Evolutionary conservation across 2,113 vertebrate species (phyloP).

Genomic region (Oreotrochilus melanogaster): DNA sequence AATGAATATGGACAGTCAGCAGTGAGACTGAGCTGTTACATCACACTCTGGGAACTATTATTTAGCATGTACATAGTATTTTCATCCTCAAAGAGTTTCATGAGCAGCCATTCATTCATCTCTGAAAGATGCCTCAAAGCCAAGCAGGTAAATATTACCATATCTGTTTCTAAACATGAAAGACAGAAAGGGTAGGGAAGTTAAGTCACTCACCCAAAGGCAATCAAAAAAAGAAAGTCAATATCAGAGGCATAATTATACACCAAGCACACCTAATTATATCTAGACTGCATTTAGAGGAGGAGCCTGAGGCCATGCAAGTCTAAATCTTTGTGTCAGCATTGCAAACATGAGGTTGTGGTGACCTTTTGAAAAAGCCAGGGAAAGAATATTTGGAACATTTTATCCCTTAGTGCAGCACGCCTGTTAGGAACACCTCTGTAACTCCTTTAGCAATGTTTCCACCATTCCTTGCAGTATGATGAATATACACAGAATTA

Average conservation of each 20-base stretch:
- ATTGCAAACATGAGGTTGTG: background rate
- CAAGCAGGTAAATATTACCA: background rate
- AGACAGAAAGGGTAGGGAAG: conserved; percentile 1
- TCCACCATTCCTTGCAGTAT: background rate
- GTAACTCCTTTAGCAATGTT: background rate
- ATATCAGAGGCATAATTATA: conserved; percentile 56
- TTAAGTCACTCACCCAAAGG: conserved; percentile 19
- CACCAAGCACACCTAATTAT: background rate
- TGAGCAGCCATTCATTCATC: background rate
- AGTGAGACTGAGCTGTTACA: background rate
- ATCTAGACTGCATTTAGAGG: background rate
- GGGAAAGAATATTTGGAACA: background rate
- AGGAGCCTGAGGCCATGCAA: conserved; percentile 18
- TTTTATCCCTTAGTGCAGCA: background rate
- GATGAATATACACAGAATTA: background rate
- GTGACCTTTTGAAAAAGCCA: conserved; percentile 7
- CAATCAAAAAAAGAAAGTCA: conserved; percentile 36
- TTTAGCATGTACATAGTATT: conserved; percentile 2
- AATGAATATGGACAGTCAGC: background rate
- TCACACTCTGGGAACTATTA: background rate
- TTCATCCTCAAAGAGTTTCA: conserved; percentile 27
- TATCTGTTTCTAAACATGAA: conserved; percentile 37
- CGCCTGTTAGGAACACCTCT: background rate
- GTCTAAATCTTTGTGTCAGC: background rate
- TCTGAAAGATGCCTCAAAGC: background rate